phyloP scores from a whole-genome alignment of 2,797 vertebrate genomes.

The Sitta carolinensis region DNA sequence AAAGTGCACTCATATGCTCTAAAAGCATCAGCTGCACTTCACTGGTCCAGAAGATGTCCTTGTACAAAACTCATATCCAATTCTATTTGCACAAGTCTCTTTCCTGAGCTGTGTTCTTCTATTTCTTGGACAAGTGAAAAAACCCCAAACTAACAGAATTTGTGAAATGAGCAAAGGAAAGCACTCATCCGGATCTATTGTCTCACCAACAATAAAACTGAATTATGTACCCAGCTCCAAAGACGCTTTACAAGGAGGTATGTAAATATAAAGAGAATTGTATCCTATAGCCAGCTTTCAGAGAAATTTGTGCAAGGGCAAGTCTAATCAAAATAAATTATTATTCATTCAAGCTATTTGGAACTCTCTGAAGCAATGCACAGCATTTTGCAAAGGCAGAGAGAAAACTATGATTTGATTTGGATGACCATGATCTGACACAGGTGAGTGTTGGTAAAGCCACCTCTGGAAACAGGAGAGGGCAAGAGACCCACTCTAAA shows the following conservation, averaged over 20 bases:
- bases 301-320: neutral
- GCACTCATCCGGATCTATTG: neutral
- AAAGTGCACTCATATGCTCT: neutral
- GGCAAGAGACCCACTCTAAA: neutral
- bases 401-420: neutral
- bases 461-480: neutral
- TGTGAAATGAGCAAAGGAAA: neutral
- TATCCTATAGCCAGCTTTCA: neutral
- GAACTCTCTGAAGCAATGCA: neutral
- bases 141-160: neutral
- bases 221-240: neutral
- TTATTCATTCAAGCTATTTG: neutral
- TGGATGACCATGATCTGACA: neutral
- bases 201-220: neutral
- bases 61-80: neutral
- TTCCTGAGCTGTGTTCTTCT: neutral
- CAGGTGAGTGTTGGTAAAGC: neutral
- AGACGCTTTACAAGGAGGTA: neutral
- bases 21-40: neutral
- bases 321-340: neutral
- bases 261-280: neutral
- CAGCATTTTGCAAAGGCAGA: neutral
- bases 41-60: neutral
- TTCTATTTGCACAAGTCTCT: neutral
- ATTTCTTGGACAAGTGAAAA: neutral